Evolutionary conservation across 2,888 invertebrate genomes (phyloP).

Genomic region (Chloroclystis v-ata): DNA sequence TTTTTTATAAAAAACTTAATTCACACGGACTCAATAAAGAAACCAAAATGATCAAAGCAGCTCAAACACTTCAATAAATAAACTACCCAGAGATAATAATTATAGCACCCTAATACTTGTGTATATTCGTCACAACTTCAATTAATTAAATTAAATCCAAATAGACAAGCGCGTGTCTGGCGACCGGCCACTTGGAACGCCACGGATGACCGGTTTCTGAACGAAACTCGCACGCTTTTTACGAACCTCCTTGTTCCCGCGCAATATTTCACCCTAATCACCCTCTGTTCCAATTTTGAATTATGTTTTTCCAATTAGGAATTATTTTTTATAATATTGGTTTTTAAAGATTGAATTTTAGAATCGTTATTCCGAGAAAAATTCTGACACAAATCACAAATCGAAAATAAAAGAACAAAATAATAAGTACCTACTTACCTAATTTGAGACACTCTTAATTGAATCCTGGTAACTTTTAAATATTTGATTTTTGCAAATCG

Average conservation of each 20-base stretch:
- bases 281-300: background rate
- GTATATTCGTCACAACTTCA: slow-evolving; percentile 44
- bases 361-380: too few species aligned
- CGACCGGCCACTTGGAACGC: slow-evolving; percentile 53
- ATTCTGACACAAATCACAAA: too few species aligned
- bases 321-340: too few species aligned
- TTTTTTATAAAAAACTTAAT: too few species aligned
- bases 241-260: slow-evolving; percentile 32
- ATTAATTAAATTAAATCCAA: slow-evolving; percentile 69
- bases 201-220: slow-evolving; percentile 54
- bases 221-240: slow-evolving; percentile 43
- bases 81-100: slow-evolving; percentile 31
- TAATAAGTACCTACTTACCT: too few species aligned
- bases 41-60: too few species aligned
- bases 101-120: slow-evolving; percentile 29
- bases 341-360: too few species aligned
- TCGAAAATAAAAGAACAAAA: too few species aligned
- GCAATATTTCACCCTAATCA: slow-evolving; percentile 34
- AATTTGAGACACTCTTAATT: too few species aligned
- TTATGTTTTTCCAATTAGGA: background rate
- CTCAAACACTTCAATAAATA: background rate
- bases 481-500: too few species aligned
- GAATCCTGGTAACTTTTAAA: too few species aligned
- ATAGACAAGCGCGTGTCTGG: slow-evolving; percentile 63
- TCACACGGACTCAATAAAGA: too few species aligned